Evolutionary conservation across 35 echinoderm and acorn worm genomes (phyloP).

Genomic region (Lytechinus variegatus): DNA sequence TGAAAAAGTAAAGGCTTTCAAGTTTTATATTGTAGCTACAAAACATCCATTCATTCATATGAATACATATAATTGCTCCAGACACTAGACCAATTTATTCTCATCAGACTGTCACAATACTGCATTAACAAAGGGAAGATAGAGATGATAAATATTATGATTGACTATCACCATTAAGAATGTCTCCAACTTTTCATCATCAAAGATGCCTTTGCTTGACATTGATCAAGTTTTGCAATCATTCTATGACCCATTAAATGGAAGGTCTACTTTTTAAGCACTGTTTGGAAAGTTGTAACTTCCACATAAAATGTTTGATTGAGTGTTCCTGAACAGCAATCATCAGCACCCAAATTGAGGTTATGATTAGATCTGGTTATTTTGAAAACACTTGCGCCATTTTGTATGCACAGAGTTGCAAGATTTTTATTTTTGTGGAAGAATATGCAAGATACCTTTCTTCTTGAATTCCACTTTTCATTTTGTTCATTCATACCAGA

Average conservation of each 20-base stretch:
- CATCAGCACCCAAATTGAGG: not conserved
- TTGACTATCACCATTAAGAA: not conserved
- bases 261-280: not conserved
- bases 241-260: not conserved
- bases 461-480: not conserved
- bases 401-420: not conserved
- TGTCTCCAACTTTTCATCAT: not conserved
- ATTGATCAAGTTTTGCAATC: not conserved
- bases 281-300: not conserved
- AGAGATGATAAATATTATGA: constrained; percentile 7
- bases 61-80: not conserved
- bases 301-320: not conserved
- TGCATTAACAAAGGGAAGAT: not conserved
- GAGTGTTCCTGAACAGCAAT: not conserved
- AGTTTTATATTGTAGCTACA: not conserved
- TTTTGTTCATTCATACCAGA: not conserved
- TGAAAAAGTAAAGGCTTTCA: no score
- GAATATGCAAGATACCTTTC: not conserved
- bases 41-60: not conserved
- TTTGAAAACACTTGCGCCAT: not conserved
- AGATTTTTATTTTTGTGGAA: no score
- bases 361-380: not conserved
- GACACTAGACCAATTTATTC: not conserved
- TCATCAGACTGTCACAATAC: not conserved
- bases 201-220: not conserved